A percentile compares a stretch with the other conserved stretches of the same genome.
These are phyloP conservation scores for Dryas iulia DNA, from an alignment of 1,140 invertebrate genomes.

Conservation along the genomic window DNA sequence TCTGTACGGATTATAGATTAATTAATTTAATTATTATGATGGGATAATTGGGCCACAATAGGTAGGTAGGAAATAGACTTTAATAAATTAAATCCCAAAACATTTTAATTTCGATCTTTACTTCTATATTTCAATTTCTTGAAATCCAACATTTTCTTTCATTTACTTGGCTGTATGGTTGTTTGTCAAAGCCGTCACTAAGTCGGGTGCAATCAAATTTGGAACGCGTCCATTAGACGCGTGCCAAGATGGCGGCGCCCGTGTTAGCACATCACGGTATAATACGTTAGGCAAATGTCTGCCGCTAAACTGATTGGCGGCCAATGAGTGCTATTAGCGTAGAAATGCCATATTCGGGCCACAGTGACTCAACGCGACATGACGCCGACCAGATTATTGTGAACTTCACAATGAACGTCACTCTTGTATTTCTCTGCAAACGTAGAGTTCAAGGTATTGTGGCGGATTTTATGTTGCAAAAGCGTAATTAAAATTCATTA, in stretches of 20 bases:
- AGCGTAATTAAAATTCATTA: constrained; percentile 61
- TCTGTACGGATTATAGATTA: too few relatives aligned
- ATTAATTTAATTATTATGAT: too few relatives aligned
- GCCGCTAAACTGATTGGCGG: constrained; percentile 67
- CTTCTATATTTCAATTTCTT: not conserved
- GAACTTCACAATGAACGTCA: constrained; percentile 30
- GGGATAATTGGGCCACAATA: too few relatives aligned
- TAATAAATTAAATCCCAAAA: too few relatives aligned
- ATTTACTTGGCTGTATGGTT: not conserved
- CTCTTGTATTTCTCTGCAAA: constrained; percentile 17
- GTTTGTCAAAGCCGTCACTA: constrained; percentile 27
- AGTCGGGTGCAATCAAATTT: constrained; percentile 30
- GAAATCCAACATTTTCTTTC: not conserved
- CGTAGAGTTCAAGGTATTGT: constrained; percentile 34
- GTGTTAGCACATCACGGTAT: constrained; percentile 36
- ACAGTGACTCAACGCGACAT: constrained; percentile 58
- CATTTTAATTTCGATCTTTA: not conserved
- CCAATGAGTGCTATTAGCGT: constrained; percentile 67
- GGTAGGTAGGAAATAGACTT: too few relatives aligned
- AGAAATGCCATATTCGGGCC: constrained; percentile 59
- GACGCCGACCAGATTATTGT: constrained; percentile 35
- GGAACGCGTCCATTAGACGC: constrained; percentile 49
- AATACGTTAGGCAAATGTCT: constrained; percentile 53
- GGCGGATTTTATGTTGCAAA: constrained; percentile 40
- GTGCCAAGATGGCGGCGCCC: constrained; percentile 50